Evolutionary conservation across 2,797 vertebrate species (phyloP).

Genomic region (Potorous gilbertii): DNA sequence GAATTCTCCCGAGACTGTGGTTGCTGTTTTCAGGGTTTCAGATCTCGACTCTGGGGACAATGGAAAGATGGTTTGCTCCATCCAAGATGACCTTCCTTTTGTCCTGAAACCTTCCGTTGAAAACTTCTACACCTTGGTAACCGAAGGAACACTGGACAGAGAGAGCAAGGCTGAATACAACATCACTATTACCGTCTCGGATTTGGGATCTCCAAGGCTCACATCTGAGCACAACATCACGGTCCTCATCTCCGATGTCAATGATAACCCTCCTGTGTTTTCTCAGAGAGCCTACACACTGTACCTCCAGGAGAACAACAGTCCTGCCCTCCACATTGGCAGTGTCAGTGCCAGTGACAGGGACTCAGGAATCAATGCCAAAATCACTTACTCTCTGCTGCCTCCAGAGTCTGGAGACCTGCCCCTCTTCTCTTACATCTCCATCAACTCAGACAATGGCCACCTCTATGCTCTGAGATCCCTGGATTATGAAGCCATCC

Average conservation of each 20-base stretch:
- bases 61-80: conserved; percentile 84
- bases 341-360: conserved; percentile 83
- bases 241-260: conserved; percentile 85
- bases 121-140: conserved; percentile 82
- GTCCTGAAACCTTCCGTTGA: conserved; percentile 83
- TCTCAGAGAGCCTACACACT: conserved; percentile 81
- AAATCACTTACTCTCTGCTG: conserved; percentile 80
- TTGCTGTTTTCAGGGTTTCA: conserved; percentile 86
- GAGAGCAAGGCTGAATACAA: conserved; percentile 78
- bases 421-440: conserved; percentile 68
- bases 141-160: conserved; percentile 77
- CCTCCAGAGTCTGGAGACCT: conserved; percentile 74
- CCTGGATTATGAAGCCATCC: conserved; percentile 85
- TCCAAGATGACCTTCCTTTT: conserved; percentile 84
- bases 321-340: conserved; percentile 58
- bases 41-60: conserved; percentile 89
- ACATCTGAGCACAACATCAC: conserved; percentile 81
- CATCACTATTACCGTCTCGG: conserved; percentile 80
- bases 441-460: conserved; percentile 83
- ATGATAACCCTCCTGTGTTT: conserved; percentile 86
- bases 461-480: conserved; percentile 81
- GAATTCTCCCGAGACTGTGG: conserved; percentile 83
- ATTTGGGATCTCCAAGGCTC: conserved; percentile 81
- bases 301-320: conserved; percentile 78
- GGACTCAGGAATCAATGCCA: conserved; percentile 84